phyloP scores from a whole-genome alignment of 2,113 vertebrate genomes.

The Mesoclemmys tuberculata region DNA sequence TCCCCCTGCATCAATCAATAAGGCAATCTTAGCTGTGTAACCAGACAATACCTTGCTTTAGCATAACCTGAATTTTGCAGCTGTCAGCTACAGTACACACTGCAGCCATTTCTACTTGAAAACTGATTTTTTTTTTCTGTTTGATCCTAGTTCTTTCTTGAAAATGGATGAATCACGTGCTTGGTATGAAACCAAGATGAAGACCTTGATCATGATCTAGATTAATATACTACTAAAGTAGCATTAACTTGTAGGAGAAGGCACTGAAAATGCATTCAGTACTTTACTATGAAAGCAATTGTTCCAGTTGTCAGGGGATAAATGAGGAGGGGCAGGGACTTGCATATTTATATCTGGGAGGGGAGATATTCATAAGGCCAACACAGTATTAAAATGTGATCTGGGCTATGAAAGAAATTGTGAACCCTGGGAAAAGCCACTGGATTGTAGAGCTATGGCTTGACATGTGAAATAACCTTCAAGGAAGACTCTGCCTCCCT shows the following conservation, averaged over 20 bases:
- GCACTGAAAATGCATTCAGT: background rate
- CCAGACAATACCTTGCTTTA: fast-evolving
- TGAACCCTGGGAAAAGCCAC: background rate
- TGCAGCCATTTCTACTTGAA: background rate
- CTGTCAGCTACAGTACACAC: background rate
- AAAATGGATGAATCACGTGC: background rate
- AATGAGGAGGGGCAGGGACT: fast-evolving
- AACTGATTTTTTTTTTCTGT: background rate
- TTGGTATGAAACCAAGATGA: background rate
- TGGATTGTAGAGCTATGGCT: background rate
- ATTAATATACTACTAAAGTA: background rate
- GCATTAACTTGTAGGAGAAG: no score
- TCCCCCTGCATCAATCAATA: background rate
- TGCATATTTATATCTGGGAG: background rate
- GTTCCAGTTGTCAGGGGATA: background rate
- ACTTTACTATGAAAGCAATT: background rate
- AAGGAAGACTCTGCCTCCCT: background rate
- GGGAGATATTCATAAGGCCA: background rate
- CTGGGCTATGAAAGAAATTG: background rate
- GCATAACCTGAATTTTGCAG: background rate
- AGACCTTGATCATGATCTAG: background rate
- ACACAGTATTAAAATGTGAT: background rate
- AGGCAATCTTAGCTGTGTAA: background rate
- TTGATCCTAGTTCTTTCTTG: background rate
- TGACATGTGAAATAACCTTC: background rate